Evolutionary conservation across 2,888 invertebrate species (phyloP).

Genomic region (Zootermopsis nevadensis): DNA sequence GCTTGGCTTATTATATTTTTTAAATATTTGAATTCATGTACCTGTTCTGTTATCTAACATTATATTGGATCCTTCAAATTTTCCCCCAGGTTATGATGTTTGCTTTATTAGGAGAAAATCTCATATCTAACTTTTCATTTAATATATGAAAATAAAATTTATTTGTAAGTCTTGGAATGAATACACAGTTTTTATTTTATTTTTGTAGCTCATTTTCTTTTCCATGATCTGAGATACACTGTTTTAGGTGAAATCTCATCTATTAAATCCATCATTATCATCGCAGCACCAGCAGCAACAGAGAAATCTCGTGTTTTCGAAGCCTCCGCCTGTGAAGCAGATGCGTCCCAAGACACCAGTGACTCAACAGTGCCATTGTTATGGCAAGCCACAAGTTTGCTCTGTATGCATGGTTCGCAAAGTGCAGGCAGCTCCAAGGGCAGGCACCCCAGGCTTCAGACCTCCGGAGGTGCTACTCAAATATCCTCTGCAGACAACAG

Average conservation of each 20-base stretch:
- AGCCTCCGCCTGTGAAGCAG: conserved; percentile 1
- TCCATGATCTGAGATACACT: too few species aligned
- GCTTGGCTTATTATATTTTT: too few species aligned
- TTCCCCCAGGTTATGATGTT: too few species aligned
- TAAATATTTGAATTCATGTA: too few species aligned
- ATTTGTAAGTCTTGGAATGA: too few species aligned
- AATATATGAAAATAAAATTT: too few species aligned
- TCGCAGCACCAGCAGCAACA: not conserved
- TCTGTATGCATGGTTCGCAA: conserved; percentile 72
- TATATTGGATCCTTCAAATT: too few species aligned
- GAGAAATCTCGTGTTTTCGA: conserved; percentile 22
- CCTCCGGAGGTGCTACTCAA: conserved; percentile 89
- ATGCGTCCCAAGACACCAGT: not conserved
- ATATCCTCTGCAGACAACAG: conserved; percentile 80
- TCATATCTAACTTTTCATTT: too few species aligned
- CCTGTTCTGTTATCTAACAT: too few species aligned
- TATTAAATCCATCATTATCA: not conserved
- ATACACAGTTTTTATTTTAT: too few species aligned
- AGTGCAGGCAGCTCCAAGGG: conserved; percentile 79
- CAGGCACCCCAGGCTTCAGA: conserved; percentile 90
- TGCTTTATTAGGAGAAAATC: too few species aligned
- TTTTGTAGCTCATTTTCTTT: too few species aligned
- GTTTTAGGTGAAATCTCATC: conserved; percentile 21
- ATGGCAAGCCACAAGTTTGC: conserved; percentile 75
- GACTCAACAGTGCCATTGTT: conserved; percentile 71